Evolutionary conservation across 2,797 vertebrate genomes (phyloP).

Genomic region (Setipinna tenuifilis): DNA sequence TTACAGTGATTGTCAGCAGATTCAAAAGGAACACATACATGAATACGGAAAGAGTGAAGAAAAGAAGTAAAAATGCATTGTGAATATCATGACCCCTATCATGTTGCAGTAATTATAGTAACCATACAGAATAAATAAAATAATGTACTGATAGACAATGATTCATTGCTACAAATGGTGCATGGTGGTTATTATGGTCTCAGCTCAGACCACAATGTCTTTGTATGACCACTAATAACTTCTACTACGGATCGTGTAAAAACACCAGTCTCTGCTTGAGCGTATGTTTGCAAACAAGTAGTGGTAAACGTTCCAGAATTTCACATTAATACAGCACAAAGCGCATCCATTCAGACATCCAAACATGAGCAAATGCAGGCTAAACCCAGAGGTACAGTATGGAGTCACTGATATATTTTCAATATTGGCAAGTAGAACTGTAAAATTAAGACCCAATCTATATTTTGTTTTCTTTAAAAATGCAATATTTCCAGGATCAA

Average conservation of each 20-base stretch:
- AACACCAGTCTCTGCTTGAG: not conserved
- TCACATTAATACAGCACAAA: slow-evolving; percentile 6
- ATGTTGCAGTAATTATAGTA: not conserved
- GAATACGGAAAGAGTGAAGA: not conserved
- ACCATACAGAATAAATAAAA: not conserved
- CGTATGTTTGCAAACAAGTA: not conserved
- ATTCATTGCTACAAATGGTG: not conserved
- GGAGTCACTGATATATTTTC: not conserved
- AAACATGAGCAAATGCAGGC: not conserved
- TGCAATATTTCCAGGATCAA: no score
- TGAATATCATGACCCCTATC: not conserved
- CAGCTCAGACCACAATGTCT: not conserved
- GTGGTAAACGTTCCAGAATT: not conserved
- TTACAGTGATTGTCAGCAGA: slow-evolving; percentile 29
- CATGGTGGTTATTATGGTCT: not conserved
- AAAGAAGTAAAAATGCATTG: not conserved
- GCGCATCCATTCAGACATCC: not conserved
- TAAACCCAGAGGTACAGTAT: not conserved
- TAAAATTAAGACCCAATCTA: not conserved
- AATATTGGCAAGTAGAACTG: not conserved
- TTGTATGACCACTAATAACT: not conserved
- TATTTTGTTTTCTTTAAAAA: no score
- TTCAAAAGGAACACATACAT: not conserved
- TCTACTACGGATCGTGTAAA: not conserved
- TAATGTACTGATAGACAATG: not conserved